Evolutionary conservation across 1,140 invertebrate species (phyloP).

Genomic region (Helicoverpa zea): DNA sequence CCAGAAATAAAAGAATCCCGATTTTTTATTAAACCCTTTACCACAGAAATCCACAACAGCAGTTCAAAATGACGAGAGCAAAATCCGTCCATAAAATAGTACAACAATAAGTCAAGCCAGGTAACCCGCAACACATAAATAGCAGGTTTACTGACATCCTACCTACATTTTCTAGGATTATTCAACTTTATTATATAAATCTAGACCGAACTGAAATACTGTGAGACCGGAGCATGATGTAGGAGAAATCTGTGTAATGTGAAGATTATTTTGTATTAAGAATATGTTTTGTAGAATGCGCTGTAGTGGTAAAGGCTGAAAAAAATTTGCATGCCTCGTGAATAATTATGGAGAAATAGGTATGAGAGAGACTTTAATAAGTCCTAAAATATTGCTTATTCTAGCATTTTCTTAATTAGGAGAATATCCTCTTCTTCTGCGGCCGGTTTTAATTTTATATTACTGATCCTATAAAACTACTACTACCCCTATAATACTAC

Average conservation of each 20-base stretch:
- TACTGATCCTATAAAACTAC: too few relatives aligned
- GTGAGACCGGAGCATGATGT: slow-evolving; percentile 5
- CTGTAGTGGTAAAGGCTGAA: too few relatives aligned
- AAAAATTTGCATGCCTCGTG: too few relatives aligned
- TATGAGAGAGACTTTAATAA: too few relatives aligned
- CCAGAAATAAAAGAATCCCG: too few relatives aligned
- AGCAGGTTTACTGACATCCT: slow-evolving; percentile 27
- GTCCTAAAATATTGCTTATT: too few relatives aligned
- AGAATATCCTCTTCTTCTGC: too few relatives aligned
- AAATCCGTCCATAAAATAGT: slow-evolving; percentile 13
- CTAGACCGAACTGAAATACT: slow-evolving; percentile 25
- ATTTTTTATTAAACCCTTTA: neutral
- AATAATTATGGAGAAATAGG: too few relatives aligned
- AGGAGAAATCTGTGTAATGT: neutral
- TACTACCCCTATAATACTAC: too few relatives aligned
- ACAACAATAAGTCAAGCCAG: slow-evolving; percentile 35
- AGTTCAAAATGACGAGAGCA: neutral
- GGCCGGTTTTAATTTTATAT: too few relatives aligned
- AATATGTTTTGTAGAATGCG: too few relatives aligned
- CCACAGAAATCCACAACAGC: neutral
- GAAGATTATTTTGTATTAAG: slow-evolving; percentile 12
- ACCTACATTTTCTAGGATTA: slow-evolving; percentile 39
- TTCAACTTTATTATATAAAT: slow-evolving; percentile 41
- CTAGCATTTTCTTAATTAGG: too few relatives aligned
- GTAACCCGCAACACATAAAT: slow-evolving; percentile 27